These are phyloP conservation scores for Myripristis murdjan DNA, from an alignment of 2,797 vertebrate genomes.

Conservation along the genomic window DNA sequence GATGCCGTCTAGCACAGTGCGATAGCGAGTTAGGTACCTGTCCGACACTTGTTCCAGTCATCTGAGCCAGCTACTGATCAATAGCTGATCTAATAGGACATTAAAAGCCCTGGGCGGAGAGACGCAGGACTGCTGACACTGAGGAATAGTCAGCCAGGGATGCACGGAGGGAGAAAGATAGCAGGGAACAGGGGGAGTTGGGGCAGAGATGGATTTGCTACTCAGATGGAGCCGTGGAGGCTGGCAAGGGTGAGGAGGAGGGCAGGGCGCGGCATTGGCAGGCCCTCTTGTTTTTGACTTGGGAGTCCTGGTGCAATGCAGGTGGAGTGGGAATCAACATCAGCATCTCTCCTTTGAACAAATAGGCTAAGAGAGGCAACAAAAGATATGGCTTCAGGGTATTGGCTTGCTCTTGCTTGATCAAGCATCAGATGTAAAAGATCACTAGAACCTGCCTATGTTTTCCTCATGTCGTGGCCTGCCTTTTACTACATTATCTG, in stretches of 20 bases:
- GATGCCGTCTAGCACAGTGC: conserved; percentile 23
- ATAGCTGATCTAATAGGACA: conserved; percentile 81
- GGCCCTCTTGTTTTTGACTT: conserved; percentile 63
- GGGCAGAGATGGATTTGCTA: conserved; percentile 59
- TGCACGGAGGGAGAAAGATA: conserved; percentile 31
- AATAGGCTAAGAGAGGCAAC: conserved; percentile 17
- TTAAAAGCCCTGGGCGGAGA: conserved; percentile 69
- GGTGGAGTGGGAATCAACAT: conserved; percentile 30
- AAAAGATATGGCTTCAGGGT: conserved; percentile 7
- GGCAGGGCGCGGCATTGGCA: conserved; percentile 63
- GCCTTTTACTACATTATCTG: neutral
- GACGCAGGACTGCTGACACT: conserved; percentile 71
- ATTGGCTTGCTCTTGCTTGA: neutral
- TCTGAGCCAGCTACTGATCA: conserved; percentile 77
- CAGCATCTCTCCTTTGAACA: conserved; percentile 12
- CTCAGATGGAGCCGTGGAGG: conserved; percentile 39
- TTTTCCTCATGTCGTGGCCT: neutral
- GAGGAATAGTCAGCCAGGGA: conserved; percentile 62
- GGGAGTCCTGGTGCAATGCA: conserved; percentile 66
- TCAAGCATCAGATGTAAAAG: neutral
- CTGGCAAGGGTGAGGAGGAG: conserved; percentile 35
- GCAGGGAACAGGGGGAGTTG: neutral
- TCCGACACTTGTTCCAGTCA: conserved; percentile 74
- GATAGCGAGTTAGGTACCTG: conserved; percentile 63
- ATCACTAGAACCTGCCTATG: neutral